These are phyloP conservation scores for Alca torda DNA, from an alignment of 2,797 vertebrate species.

Conservation along the genomic window DNA sequence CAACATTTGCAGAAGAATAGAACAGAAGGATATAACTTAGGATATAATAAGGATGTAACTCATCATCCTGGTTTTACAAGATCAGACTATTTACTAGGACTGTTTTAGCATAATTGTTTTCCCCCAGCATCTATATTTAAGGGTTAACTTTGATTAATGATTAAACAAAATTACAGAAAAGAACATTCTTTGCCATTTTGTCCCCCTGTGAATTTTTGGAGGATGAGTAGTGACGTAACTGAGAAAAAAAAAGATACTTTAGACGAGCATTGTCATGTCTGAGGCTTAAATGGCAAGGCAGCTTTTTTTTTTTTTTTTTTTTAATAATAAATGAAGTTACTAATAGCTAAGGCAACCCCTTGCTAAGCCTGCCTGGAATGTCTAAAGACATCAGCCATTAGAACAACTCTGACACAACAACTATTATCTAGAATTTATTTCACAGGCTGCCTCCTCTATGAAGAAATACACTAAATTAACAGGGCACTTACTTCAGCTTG, in stretches of 20 bases:
- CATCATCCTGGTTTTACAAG: not conserved
- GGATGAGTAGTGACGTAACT: not conserved
- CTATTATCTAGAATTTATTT: not conserved
- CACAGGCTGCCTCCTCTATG: not conserved
- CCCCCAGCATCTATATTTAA: not conserved
- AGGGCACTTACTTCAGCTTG: conserved; percentile 83
- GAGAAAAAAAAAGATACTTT: not conserved
- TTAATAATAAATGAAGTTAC: not conserved
- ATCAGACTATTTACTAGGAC: not conserved
- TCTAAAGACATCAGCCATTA: not conserved
- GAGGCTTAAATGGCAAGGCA: not conserved
- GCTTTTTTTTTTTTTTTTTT: not conserved
- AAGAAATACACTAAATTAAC: not conserved
- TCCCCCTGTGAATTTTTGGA: not conserved
- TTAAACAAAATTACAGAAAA: not conserved
- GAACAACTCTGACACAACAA: not conserved
- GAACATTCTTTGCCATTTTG: not conserved
- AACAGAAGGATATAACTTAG: fast-evolving
- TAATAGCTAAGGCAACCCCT: not conserved
- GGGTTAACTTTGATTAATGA: not conserved
- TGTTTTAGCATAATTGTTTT: fast-evolving
- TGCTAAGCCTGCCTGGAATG: not conserved
- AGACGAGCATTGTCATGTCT: not conserved
- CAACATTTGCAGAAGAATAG: not conserved
- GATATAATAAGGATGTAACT: no score